phyloP scores from a whole-genome alignment of 2,113 vertebrate genomes.

The Trogon melanurus region DNA sequence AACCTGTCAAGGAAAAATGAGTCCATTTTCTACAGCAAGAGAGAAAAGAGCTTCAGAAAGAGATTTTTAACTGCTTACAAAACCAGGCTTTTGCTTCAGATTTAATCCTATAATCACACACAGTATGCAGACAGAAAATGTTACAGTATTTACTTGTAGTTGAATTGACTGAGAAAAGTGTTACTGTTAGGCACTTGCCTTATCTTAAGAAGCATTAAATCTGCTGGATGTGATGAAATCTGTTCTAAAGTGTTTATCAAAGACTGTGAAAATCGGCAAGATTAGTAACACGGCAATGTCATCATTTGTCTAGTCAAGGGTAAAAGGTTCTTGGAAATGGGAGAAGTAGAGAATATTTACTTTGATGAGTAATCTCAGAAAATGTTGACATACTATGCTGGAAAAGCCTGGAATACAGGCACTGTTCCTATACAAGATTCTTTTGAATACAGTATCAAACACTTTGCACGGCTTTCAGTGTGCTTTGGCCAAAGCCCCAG shows the following conservation, averaged over 20 bases:
- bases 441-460: not conserved
- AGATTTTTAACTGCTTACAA: conserved; percentile 43
- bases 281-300: not conserved
- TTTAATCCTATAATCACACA: conserved; percentile 60
- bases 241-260: conserved; percentile 48
- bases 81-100: conserved; percentile 24
- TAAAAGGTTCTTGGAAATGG: conserved; percentile 16
- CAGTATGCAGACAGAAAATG: not conserved
- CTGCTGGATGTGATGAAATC: conserved; percentile 50
- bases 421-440: not conserved
- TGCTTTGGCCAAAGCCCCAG: not conserved
- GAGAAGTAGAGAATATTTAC: not conserved
- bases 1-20: conserved; percentile 8
- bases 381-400: not conserved
- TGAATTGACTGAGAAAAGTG: conserved; percentile 46
- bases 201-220: conserved; percentile 32
- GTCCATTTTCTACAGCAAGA: not conserved
- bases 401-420: not conserved
- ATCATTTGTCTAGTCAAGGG: conserved; percentile 38
- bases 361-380: not conserved
- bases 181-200: conserved; percentile 12
- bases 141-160: conserved; percentile 28
- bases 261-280: conserved; percentile 12
- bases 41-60: conserved; percentile 1
- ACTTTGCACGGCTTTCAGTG: not conserved